phyloP scores from a whole-genome alignment of 2,113 vertebrate genomes.

The Pteruthius melanotis region DNA sequence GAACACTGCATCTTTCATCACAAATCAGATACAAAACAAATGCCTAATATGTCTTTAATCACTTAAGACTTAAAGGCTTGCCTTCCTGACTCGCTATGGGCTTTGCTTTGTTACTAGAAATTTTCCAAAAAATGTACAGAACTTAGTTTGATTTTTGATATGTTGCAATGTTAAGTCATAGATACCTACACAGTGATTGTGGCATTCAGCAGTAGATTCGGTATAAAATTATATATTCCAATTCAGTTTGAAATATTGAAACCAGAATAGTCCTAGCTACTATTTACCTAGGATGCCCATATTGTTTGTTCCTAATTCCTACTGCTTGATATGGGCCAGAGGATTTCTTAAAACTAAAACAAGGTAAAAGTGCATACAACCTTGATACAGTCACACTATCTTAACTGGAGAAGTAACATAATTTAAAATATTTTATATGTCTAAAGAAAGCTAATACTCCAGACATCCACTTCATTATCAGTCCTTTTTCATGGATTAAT shows the following conservation, averaged over 20 bases:
- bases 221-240: not conserved
- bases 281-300: not conserved
- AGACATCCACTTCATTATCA: not conserved
- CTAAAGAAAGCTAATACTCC: not conserved
- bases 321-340: not conserved
- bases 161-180: rapidly evolving
- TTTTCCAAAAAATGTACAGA: not conserved
- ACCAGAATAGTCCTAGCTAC: not conserved
- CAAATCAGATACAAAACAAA: not conserved
- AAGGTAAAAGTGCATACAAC: not conserved
- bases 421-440: not conserved
- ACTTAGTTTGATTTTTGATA: not conserved
- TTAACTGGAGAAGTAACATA: not conserved
- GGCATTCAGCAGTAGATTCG: not conserved
- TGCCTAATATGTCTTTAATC: not conserved
- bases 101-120: not conserved
- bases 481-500: not conserved
- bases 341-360: not conserved
- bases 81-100: not conserved
- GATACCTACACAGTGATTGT: not conserved
- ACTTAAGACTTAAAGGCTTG: not conserved
- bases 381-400: not conserved
- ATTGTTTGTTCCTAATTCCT: not conserved
- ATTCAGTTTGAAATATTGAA: not conserved
- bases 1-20: not conserved